A percentile compares a stretch with the other conserved stretches of the same genome.
These are phyloP conservation scores for Mythimna ferrago DNA, from an alignment of 2,888 invertebrate species.

Conservation along the genomic window DNA sequence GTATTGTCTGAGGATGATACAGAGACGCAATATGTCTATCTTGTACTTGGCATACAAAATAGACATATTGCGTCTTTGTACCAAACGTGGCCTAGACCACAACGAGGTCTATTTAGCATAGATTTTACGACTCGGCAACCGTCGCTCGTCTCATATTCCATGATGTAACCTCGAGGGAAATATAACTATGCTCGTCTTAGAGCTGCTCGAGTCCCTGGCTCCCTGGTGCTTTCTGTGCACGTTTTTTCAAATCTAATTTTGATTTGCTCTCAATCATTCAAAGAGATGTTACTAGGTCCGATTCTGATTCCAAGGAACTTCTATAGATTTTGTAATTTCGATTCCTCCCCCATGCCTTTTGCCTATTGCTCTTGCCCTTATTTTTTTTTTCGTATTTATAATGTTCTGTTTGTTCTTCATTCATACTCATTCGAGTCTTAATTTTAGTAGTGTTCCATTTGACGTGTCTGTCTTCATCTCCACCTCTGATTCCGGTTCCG, in stretches of 20 bases:
- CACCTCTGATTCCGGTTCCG: too few relatives aligned
- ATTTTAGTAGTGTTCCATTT: too few relatives aligned
- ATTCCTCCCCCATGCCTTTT: not conserved
- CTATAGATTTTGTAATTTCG: too few relatives aligned
- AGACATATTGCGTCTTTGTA: too few relatives aligned
- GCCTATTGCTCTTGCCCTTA: not conserved
- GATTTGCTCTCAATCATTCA: not conserved
- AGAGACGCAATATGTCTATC: not conserved
- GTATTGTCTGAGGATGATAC: not conserved
- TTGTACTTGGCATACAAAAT: not conserved
- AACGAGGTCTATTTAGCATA: conserved; percentile 23
- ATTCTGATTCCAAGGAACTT: too few relatives aligned
- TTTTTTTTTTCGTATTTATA: too few relatives aligned
- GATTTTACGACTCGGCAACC: conserved; percentile 23
- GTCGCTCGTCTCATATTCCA: conserved; percentile 7
- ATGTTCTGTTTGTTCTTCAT: too few relatives aligned
- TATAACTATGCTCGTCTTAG: conserved; percentile 16
- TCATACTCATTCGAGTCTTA: too few relatives aligned
- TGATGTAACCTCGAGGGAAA: conserved; percentile 48
- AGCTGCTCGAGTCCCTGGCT: not conserved
- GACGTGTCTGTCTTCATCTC: too few relatives aligned
- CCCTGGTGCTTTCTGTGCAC: conserved; percentile 1
- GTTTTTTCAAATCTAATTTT: conserved; percentile 6
- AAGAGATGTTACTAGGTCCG: not conserved
- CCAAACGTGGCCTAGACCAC: not conserved